Percentiles rank a stretch among this genome's conserved stretches.
Conservation (phyloP, 2,113 vertebrate genomes). For the Alectura lathami region DNA sequence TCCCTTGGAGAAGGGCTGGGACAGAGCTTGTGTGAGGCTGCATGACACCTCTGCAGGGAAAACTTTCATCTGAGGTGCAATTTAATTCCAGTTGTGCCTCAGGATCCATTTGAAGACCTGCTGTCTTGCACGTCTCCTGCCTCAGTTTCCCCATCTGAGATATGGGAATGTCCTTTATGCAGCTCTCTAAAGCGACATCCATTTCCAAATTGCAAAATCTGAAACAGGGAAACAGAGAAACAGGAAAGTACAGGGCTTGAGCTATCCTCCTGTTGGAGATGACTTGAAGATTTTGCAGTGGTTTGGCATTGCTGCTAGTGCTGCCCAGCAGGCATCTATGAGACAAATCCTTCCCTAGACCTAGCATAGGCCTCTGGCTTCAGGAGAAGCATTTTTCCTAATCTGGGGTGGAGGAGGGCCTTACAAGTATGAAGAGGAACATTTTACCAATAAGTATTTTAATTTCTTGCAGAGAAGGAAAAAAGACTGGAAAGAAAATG, state of each 20-base stretch:
- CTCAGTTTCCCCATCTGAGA: not conserved
- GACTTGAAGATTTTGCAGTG: not conserved
- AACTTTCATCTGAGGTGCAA: not conserved
- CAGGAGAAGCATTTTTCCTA: not conserved
- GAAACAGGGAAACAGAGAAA: not conserved
- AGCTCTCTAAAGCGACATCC: not conserved
- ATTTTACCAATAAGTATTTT: not conserved
- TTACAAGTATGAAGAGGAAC: not conserved
- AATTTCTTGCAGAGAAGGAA: not conserved
- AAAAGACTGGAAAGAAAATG: not conserved
- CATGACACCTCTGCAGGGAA: not conserved
- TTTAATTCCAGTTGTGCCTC: not conserved
- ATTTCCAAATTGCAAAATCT: not conserved
- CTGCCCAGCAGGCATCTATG: fast-evolving
- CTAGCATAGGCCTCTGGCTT: not conserved
- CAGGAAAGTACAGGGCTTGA: not conserved
- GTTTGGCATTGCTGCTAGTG: not conserved
- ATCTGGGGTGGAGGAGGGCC: not conserved
- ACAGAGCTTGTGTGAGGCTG: not conserved
- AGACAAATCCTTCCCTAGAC: not conserved
- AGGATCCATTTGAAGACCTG: not conserved
- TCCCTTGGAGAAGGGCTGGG: not conserved
- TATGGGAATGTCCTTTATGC: not conserved
- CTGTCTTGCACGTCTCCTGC: not conserved
- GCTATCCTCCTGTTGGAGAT: not conserved